Base-by-base conservation (phyloP, 2,888 invertebrate genomes). In the Phymatocera aterrima region DNA sequence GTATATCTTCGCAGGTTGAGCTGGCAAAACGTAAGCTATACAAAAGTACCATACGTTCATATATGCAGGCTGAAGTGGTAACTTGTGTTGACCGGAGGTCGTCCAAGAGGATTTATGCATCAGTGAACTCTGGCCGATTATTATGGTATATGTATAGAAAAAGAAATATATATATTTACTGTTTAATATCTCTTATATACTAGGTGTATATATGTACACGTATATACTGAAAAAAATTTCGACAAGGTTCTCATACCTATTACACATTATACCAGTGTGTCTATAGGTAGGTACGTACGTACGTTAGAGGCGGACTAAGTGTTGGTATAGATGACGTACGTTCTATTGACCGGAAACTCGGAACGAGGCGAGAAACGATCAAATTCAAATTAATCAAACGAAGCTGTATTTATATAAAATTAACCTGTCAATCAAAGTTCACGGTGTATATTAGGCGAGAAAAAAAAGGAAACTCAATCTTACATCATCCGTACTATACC, bases 71-170 rank as follows among this genome's bases (percentile, higher is more conserved):
- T n/a, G n/a, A 72, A 51, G 15, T 31, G 31, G 5, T n/a, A 31
- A 31, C 31, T 51, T 37, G 3, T 72, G 51, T 18, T 51, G 72
- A 72, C 34, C 72, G 12, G 18, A 72, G 51, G 72, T 72, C 51
- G 48, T 28, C n/a, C n/a, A 40, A 24, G 72, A 72, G 72, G 72
- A 72, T 72, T 72, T 28, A 72, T 43, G 72, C 72, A 51, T 72
- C 48, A 48, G 72, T 51, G 48, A 48, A 72, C 70, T 40, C 2
- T 40, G 24, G 24, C 5, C 3, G 34, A 21, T 4, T 12, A 3
- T n/a, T 40, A 15, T 18, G 34, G 12, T 4, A 8, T 51, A 18
- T 37, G 21, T 5, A 43, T 43, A 24, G 15, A 37, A 12, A 37
- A 34, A 61, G 18, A 61, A 61, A 37, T 8, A 51, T n/a, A 34